Evolutionary conservation across 2,797 vertebrate genomes (phyloP), one percentile per base, ranked within the genome.

Genomic region (Galaxias olidus): DNA sequence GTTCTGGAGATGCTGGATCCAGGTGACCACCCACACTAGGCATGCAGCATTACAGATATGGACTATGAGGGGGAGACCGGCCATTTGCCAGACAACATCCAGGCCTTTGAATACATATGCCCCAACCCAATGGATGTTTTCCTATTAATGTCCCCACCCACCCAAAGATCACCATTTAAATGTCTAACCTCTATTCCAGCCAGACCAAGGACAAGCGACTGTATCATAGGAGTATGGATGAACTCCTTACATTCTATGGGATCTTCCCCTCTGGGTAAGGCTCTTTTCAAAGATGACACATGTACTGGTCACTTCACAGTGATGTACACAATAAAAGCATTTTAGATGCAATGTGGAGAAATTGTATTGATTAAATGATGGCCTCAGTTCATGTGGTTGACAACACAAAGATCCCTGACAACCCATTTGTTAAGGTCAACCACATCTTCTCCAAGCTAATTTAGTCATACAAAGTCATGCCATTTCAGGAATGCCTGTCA

Each of bases 31-130:
- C 61, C 56, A 68, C 60, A 68, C 53, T 68, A 71, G 52, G 48
- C 53, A 56, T 63, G 65, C 53, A 77, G 20, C 58, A 77, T 51
- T 63, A 41, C 64, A 65, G 58, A 61, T 48, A 62, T 69, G 47
- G 61, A 59, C 56, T 43, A 56, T 73, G 44, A 70, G 54, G 57
- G 56, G 15, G 42, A 68, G 14, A 71, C 15, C 55, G n/a, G 15
- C 15, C n/a, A 51, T 51, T 51, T 51, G 49, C 49, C 49, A 51
- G 49, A n/a, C n/a, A n/a, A n/a, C n/a, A n/a, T n/a, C 49, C 49
- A 51, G 49, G 12, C 12, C n/a, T 4, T 50, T 50, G 49, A 50
- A 15, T 50, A 13, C 14, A 50, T 50, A 9, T 15, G 49, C 49
- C 17, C 55, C n/a, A 52, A 63, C 19, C 30, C 61, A 42, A 54